Percentiles rank a stretch among this genome's conserved stretches.
Evolutionary conservation across 2,888 invertebrate genomes (phyloP).

Genomic region (Agrotis segetum): DNA sequence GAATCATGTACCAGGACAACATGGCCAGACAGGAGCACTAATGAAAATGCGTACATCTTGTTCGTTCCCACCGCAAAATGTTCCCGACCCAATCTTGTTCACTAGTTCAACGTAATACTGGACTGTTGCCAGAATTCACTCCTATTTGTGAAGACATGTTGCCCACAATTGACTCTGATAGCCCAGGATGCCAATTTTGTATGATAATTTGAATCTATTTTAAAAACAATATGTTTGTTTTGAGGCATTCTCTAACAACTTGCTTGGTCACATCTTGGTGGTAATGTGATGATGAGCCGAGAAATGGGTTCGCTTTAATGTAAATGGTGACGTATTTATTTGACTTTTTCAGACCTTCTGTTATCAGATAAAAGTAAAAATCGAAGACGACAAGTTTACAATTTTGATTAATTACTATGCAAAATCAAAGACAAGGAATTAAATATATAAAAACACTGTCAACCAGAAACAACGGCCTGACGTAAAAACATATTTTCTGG

Average conservation of each 20-base stretch:
- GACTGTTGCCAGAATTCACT: slow-evolving; percentile 34
- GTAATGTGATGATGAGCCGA: too few species aligned
- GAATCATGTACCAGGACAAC: neutral
- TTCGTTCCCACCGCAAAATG: slow-evolving; percentile 30
- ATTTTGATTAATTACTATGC: neutral
- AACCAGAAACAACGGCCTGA: neutral
- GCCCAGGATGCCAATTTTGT: slow-evolving; percentile 23
- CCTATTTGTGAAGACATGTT: slow-evolving; percentile 23
- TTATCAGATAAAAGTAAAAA: too few species aligned
- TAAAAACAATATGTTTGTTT: neutral
- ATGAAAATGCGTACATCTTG: slow-evolving; percentile 37
- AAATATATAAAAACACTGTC: slow-evolving; percentile 29
- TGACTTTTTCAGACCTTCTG: too few species aligned
- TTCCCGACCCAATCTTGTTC: slow-evolving; percentile 25
- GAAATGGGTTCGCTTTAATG: too few species aligned
- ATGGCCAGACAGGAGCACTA: slow-evolving; percentile 17
- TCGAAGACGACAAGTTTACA: neutral
- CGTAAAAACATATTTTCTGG: slow-evolving; percentile 46
- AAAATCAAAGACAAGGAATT: slow-evolving; percentile 16
- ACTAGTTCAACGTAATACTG: slow-evolving; percentile 29
- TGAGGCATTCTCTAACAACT: too few species aligned
- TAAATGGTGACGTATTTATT: too few species aligned
- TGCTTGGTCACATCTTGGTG: too few species aligned
- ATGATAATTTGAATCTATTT: slow-evolving; percentile 3
- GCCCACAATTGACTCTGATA: slow-evolving; percentile 18